These are phyloP conservation scores for Myotis yumanensis DNA, from an alignment of 2,113 vertebrate genomes.

Conservation along the genomic window DNA sequence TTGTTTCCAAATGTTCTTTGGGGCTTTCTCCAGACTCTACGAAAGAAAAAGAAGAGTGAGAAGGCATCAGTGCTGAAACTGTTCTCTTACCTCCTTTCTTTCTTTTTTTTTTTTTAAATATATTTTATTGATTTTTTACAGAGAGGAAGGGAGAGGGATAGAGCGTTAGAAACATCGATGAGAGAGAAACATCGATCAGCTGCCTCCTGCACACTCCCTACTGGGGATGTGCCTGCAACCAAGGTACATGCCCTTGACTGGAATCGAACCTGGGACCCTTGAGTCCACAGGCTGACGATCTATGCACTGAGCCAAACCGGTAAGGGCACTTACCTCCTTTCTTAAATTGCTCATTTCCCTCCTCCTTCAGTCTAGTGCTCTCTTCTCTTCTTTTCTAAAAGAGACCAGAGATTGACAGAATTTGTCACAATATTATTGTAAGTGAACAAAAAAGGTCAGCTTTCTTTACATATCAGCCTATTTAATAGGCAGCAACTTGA, in stretches of 20 bases:
- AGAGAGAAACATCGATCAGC: no score
- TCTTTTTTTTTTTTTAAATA: no score
- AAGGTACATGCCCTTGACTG: no score
- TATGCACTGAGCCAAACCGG: no score
- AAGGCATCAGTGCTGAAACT: background rate
- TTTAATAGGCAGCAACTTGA: background rate
- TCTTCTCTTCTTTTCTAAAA: slow-evolving; percentile 91
- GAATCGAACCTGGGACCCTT: no score
- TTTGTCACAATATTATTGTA: slow-evolving; percentile 64
- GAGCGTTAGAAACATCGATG: no score
- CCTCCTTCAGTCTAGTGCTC: slow-evolving; percentile 91
- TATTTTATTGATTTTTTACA: no score
- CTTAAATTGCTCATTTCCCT: slow-evolving; percentile 94
- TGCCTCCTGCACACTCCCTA: no score
- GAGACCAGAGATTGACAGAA: slow-evolving; percentile 66
- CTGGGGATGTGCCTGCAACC: no score
- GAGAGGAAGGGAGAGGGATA: no score
- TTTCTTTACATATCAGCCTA: background rate
- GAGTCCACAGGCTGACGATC: no score
- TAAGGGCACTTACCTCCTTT: slow-evolving; percentile 92
- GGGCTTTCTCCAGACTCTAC: background rate
- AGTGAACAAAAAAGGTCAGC: slow-evolving; percentile 71
- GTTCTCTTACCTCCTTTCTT: slow-evolving; percentile 90
- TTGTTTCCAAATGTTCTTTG: background rate
- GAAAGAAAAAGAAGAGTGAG: background rate